Base-by-base conservation (phyloP, 2,888 invertebrate species). In the Latrodectus hesperus region DNA sequence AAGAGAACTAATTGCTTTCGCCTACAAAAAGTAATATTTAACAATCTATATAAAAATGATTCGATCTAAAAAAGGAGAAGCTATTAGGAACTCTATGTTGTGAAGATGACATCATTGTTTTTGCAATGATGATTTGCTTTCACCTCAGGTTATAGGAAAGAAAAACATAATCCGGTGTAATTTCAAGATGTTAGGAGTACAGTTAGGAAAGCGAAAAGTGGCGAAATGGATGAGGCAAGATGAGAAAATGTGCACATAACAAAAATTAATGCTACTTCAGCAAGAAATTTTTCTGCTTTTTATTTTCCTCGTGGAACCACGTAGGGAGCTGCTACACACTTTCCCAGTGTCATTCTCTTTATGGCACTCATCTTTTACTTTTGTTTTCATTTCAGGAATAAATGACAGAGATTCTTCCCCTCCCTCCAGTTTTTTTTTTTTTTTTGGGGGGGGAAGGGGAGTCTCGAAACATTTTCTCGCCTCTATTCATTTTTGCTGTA, bases 221-320 rank as follows among this genome's bases (percentile, higher is more conserved):
- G 79, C 79, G 14, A 67, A 60, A 74, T 67, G 51, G 49, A 74
- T 74, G 73, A 81, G 70, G 26, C 52, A 76, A 65, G 65, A 76
- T 22, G 75, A 17, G 53, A 76, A 76, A 65, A 38, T 73, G 65
- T 11, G 26, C 67, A 73, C 70, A 55, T 51, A 82, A 82, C 75
- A 82, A 82, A 82, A 82, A 75, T 82, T 82, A 82, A 82, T 82
- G 82, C 75, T 75, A 68, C 70, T 51, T 68, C 75, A 75, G 82
- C 75, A 70, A n/a, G 72, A 53, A 53, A 51, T 17, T n/a, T 51
- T 60, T 22, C 53, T 51, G 51, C 26, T 65, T 51, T 65, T n/a
- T 60, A 22, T 22, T 26, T 60, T 60, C 9, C 38, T 72, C 9
- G 2, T n/a, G 22, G 55, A 53, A 38, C 53, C 49, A 51, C 64